phyloP scores from a whole-genome alignment of 2,888 invertebrate genomes.

The Hirtodrosophila histrioides region DNA sequence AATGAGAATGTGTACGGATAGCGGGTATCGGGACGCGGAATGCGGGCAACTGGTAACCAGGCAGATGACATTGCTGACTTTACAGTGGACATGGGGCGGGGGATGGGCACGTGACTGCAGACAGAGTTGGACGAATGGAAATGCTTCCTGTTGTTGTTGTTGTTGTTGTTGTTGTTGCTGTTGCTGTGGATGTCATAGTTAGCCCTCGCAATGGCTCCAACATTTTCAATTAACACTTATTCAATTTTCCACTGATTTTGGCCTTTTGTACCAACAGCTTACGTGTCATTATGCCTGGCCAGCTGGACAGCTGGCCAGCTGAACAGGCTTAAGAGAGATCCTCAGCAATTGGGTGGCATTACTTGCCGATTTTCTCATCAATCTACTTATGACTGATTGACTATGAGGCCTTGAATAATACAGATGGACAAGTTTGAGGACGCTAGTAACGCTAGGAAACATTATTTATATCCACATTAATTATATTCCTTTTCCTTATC shows the following conservation, averaged over 20 bases:
- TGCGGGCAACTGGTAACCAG: slow-evolving; percentile 14
- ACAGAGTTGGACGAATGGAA: slow-evolving; percentile 10
- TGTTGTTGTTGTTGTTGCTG: too few relatives aligned
- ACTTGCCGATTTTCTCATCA: too few relatives aligned
- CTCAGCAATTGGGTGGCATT: too few relatives aligned
- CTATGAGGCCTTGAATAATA: too few relatives aligned
- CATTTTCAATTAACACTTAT: slow-evolving; percentile 64
- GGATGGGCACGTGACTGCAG: slow-evolving; percentile 18
- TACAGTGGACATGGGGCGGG: slow-evolving; percentile 31
- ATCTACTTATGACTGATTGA: too few relatives aligned
- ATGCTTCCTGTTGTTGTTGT: slow-evolving; percentile 33
- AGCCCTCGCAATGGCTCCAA: slow-evolving; percentile 35
- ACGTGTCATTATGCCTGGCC: too few relatives aligned
- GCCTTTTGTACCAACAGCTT: slow-evolving; percentile 34
- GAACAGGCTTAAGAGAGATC: too few relatives aligned
- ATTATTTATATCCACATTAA: too few relatives aligned
- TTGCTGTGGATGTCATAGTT: slow-evolving; percentile 50
- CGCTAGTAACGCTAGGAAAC: too few relatives aligned
- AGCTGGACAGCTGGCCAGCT: too few relatives aligned
- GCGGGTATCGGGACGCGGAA: slow-evolving; percentile 4
- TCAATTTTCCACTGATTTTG: slow-evolving; percentile 68
- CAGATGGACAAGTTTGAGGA: too few relatives aligned
- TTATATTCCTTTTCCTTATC: too few relatives aligned
- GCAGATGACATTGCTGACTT: slow-evolving; percentile 15
- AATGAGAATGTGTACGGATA: slow-evolving; percentile 1